Evolutionary conservation across 2,113 vertebrate genomes (phyloP).

Genomic region (Tonatia bakeri): DNA sequence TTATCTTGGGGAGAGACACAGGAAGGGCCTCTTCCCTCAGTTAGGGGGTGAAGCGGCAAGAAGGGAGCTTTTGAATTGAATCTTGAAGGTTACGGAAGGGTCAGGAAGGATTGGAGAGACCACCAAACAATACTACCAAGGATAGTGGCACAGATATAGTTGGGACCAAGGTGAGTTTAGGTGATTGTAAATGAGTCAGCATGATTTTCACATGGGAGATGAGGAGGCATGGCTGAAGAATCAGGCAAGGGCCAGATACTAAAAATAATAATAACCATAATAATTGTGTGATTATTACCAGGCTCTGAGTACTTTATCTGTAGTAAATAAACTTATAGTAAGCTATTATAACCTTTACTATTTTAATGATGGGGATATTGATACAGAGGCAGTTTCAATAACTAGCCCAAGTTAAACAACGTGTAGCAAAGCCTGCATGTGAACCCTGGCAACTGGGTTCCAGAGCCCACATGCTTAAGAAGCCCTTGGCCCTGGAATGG

Average conservation of each 20-base stretch:
- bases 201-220: background rate
- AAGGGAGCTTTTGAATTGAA: background rate
- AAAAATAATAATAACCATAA: background rate
- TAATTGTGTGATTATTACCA: background rate
- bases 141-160: background rate
- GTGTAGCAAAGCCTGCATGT: background rate
- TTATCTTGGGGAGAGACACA: background rate
- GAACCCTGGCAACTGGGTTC: background rate
- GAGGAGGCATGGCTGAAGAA: background rate
- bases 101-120: background rate
- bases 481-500: background rate
- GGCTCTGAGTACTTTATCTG: too few species aligned
- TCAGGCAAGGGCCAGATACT: background rate
- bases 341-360: background rate
- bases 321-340: background rate
- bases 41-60: background rate
- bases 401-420: background rate
- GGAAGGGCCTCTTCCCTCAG: background rate
- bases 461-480: background rate
- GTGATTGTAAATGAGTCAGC: background rate
- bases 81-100: background rate
- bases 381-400: background rate
- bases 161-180: background rate
- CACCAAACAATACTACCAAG: background rate
- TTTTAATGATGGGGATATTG: background rate